These are phyloP conservation scores for Eunapius fragilis DNA, from an alignment of 37 sponge, comb jelly and placozoan species.

Conservation along the genomic window DNA sequence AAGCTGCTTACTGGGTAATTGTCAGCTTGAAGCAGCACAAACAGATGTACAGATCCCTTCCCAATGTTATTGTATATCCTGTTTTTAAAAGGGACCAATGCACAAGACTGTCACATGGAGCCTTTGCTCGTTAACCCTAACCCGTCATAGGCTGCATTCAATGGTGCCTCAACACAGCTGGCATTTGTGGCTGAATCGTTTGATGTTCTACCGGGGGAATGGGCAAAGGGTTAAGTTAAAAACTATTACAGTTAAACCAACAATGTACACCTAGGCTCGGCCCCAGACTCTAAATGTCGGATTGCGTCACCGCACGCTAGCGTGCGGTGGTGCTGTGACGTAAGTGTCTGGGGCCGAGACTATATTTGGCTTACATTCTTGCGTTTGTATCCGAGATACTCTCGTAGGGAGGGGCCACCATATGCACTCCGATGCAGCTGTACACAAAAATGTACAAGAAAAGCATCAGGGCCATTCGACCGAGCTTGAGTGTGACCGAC, in stretches of 20 bases:
- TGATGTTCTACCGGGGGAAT: neutral
- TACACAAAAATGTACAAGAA: slow-evolving; percentile 71
- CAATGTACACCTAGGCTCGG: no score
- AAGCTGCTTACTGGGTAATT: slow-evolving; percentile 78
- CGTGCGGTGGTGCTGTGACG: no score
- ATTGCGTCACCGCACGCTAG: no score
- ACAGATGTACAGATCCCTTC: slow-evolving; percentile 46
- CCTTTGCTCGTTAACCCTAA: no score
- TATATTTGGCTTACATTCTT: neutral
- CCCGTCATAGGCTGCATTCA: slow-evolving; percentile 31
- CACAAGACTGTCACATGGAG: neutral
- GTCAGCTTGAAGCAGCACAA: slow-evolving; percentile 76
- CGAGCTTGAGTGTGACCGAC: slow-evolving; percentile 59
- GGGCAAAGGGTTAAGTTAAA: neutral
- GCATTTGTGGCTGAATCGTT: neutral
- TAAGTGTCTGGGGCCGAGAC: no score
- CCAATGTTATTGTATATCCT: slow-evolving; percentile 72
- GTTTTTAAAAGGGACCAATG: neutral
- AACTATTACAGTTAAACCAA: no score
- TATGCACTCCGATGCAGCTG: slow-evolving; percentile 70
- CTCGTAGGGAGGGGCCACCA: slow-evolving; percentile 32
- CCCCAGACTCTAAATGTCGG: no score
- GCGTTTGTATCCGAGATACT: neutral
- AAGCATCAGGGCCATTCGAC: slow-evolving; percentile 41
- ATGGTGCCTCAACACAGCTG: neutral